These are phyloP conservation scores for Chiroxiphia lanceolata DNA, from an alignment of 2,797 vertebrate genomes.

Conservation along the genomic window DNA sequence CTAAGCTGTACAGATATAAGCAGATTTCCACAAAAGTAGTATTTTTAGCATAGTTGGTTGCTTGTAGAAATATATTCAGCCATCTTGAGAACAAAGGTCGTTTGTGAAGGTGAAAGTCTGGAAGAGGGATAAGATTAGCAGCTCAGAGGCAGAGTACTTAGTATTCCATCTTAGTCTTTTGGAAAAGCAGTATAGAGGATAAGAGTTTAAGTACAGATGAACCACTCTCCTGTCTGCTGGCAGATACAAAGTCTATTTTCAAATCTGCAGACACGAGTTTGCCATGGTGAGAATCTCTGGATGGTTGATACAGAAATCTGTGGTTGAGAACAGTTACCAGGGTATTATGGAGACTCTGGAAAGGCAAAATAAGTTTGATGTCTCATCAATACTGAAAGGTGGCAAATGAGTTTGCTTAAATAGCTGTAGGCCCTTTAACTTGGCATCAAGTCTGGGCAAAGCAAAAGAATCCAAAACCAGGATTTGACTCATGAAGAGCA, in stretches of 20 bases:
- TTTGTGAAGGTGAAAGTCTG: not conserved
- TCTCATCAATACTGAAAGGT: not conserved
- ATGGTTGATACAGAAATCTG: not conserved
- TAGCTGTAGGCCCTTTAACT: not conserved
- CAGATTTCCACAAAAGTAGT: not conserved
- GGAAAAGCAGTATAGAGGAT: not conserved
- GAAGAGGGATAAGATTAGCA: not conserved
- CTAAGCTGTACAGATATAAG: not conserved
- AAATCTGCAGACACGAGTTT: not conserved
- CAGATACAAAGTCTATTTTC: not conserved
- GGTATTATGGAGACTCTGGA: not conserved
- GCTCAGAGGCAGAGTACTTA: not conserved
- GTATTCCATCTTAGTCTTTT: not conserved
- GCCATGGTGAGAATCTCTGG: not conserved
- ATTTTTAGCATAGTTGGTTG: not conserved
- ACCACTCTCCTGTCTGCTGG: not conserved
- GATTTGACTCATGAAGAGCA: not conserved
- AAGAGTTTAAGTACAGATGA: not conserved
- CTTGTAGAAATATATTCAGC: not conserved
- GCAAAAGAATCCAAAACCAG: rapidly evolving
- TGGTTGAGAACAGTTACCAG: not conserved
- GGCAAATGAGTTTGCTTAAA: not conserved
- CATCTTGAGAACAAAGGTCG: not conserved
- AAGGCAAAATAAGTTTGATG: not conserved
- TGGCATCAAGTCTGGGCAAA: not conserved